Evolutionary conservation across 2,888 invertebrate genomes (phyloP).

Genomic region (Pterobdella sp.): DNA sequence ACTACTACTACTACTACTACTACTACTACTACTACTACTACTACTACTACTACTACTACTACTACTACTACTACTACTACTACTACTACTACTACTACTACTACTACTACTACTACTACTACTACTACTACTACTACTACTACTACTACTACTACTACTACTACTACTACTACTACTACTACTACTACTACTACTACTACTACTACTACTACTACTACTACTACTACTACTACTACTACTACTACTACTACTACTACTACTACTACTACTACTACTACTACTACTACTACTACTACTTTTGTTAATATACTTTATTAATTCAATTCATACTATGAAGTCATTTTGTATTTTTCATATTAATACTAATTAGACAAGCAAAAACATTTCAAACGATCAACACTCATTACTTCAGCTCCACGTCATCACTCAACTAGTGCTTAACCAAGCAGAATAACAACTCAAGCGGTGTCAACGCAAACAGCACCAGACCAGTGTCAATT

Average conservation of each 20-base stretch:
- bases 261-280: background rate
- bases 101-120: background rate
- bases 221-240: background rate
- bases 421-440: no score
- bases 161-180: background rate
- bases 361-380: no score
- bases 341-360: no score
- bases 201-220: background rate
- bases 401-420: no score
- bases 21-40: conserved; percentile 2
- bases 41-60: conserved; percentile 3
- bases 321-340: no score
- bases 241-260: background rate
- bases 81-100: conserved; percentile 2
- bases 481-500: no score
- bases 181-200: background rate
- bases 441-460: no score
- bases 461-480: no score
- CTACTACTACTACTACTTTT: background rate
- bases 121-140: background rate
- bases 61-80: conserved; percentile 3
- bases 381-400: no score
- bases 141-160: background rate
- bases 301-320: background rate
- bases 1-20: conserved; percentile 3